These are phyloP conservation scores for Lasioglossum figueresi DNA, from an alignment of 2,888 invertebrate species.

Conservation along the genomic window DNA sequence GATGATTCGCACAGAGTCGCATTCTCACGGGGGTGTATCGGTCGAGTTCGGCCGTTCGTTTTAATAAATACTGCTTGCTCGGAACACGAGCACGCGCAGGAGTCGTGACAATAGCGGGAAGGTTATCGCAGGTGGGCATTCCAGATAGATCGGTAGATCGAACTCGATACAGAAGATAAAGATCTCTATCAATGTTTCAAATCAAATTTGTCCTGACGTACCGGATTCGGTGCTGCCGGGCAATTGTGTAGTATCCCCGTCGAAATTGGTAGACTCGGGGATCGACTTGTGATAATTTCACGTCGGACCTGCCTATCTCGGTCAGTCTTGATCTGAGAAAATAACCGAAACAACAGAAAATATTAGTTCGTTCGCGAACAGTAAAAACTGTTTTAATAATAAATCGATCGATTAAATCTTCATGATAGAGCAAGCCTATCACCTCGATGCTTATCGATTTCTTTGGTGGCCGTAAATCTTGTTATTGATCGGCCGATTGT, in stretches of 20 bases:
- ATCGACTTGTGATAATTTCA: slow-evolving; percentile 81
- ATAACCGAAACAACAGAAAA: neutral
- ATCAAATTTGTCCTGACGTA: slow-evolving; percentile 50
- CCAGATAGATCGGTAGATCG: neutral
- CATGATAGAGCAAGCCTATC: neutral
- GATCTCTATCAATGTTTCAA: neutral
- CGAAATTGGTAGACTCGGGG: slow-evolving; percentile 71
- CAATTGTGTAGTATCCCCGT: slow-evolving; percentile 53
- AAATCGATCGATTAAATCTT: neutral
- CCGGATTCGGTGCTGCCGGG: slow-evolving; percentile 76
- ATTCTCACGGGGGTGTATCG: neutral
- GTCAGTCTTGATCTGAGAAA: slow-evolving; percentile 80
- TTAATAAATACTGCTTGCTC: neutral
- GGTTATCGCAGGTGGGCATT: neutral
- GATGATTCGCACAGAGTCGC: slow-evolving; percentile 12
- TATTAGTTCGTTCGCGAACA: neutral
- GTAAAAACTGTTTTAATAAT: neutral
- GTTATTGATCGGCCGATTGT: slow-evolving; percentile 1
- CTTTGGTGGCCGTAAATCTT: neutral
- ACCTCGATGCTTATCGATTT: slow-evolving; percentile 4
- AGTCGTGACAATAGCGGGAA: neutral
- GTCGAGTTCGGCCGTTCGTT: neutral
- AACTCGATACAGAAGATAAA: neutral
- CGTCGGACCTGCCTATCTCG: slow-evolving; percentile 80
- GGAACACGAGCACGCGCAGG: neutral